Conservation (phyloP, 2,113 vertebrate species). For the Vireo altiloquus region DNA sequence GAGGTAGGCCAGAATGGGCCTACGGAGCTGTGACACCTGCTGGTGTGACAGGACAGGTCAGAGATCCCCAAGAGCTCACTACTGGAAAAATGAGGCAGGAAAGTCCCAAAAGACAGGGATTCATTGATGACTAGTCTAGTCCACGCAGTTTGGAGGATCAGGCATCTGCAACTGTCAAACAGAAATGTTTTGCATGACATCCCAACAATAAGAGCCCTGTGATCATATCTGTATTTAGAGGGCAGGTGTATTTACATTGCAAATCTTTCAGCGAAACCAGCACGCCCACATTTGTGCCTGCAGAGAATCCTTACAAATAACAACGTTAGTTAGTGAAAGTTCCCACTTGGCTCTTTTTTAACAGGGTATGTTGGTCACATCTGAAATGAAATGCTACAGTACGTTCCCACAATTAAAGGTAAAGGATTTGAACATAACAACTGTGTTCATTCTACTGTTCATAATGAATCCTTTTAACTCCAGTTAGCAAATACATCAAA, state of each 20-base stretch:
- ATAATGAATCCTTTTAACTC: not conserved
- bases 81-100: not conserved
- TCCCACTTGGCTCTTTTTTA: not conserved
- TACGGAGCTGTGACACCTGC: not conserved
- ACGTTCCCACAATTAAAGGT: not conserved
- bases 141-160: not conserved
- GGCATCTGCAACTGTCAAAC: not conserved
- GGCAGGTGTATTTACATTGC: not conserved
- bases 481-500: not conserved
- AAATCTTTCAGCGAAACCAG: not conserved
- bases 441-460: not conserved
- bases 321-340: not conserved
- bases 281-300: not conserved
- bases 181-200: not conserved
- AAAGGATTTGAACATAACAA: not conserved
- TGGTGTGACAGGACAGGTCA: not conserved
- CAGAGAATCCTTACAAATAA: not conserved
- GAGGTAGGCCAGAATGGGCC: not conserved
- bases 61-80: not conserved
- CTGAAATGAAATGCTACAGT: not conserved
- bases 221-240: not conserved
- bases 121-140: not conserved
- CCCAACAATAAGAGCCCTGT: not conserved
- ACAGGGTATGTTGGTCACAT: not conserved
- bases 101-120: not conserved